These are phyloP conservation scores for Drosophila nigromelanica DNA, from an alignment of 1,140 invertebrate species.

Conservation along the genomic window DNA sequence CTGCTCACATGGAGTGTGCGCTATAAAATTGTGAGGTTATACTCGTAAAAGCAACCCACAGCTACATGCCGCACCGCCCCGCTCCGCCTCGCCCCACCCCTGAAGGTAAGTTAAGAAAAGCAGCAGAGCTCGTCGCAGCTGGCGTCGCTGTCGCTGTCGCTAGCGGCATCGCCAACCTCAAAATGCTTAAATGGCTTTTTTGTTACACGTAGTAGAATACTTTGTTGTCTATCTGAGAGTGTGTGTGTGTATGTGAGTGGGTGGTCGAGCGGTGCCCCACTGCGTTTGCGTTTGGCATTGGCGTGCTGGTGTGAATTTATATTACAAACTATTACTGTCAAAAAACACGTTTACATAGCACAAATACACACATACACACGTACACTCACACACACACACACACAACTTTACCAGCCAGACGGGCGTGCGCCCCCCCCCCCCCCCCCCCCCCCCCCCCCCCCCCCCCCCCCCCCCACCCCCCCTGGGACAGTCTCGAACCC, in stretches of 20 bases:
- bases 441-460: slow-evolving; percentile 45
- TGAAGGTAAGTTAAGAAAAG: slow-evolving; percentile 46
- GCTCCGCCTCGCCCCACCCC: not conserved
- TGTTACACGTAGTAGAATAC: slow-evolving; percentile 82
- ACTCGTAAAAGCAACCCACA: slow-evolving; percentile 37
- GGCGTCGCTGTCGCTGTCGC: slow-evolving; percentile 23
- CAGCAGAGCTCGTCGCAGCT: slow-evolving; percentile 25
- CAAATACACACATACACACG: slow-evolving; percentile 63
- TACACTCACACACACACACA: slow-evolving; percentile 2
- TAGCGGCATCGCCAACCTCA: slow-evolving; percentile 64
- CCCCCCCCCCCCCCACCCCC: slow-evolving; percentile 38
- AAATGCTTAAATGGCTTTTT: slow-evolving; percentile 83
- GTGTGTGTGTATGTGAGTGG: slow-evolving; percentile 13
- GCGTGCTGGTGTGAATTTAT: slow-evolving; percentile 80
- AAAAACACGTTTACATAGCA: slow-evolving; percentile 82
- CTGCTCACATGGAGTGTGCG: slow-evolving; percentile 48
- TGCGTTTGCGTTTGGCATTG: slow-evolving; percentile 64
- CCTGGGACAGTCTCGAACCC: slow-evolving; percentile 46
- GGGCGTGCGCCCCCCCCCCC: slow-evolving; percentile 37
- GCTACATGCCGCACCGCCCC: not conserved
- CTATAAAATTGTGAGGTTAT: slow-evolving; percentile 78
- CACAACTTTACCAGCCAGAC: slow-evolving; percentile 37
- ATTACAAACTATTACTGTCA: slow-evolving; percentile 83
- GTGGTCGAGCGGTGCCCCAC: slow-evolving; percentile 36
- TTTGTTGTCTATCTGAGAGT: slow-evolving; percentile 65